Percentiles rank a stretch among this genome's conserved stretches.
These are phyloP conservation scores for Zoanthus sansibaricus DNA, from an alignment of 92 coral and sea anemone species.

Conservation along the genomic window DNA sequence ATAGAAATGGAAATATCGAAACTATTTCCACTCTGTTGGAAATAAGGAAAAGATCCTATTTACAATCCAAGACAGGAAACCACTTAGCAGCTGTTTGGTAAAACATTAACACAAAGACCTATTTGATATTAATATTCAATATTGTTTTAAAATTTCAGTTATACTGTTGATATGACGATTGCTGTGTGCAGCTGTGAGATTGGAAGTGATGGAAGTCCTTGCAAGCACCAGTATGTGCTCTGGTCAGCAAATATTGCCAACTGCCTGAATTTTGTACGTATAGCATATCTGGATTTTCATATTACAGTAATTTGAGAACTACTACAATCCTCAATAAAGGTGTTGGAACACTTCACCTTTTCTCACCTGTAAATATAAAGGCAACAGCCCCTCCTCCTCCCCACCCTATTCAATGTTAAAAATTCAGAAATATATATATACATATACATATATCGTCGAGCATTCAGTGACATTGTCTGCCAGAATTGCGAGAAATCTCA, in stretches of 20 bases:
- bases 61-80: neutral
- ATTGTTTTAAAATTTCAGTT: slow-evolving; percentile 19
- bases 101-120: neutral
- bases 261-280: slow-evolving; percentile 66
- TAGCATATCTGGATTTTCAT: slow-evolving; percentile 53
- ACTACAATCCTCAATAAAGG: neutral
- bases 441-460: no score
- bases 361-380: no score
- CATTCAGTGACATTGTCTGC: no score
- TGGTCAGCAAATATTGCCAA: slow-evolving; percentile 37
- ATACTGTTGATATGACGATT: slow-evolving; percentile 70
- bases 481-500: no score
- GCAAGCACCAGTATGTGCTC: slow-evolving; percentile 68
- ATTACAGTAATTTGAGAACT: slow-evolving; percentile 48
- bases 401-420: no score
- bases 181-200: slow-evolving; percentile 66
- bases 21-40: neutral
- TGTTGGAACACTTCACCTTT: no score
- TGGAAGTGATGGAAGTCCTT: slow-evolving; percentile 68
- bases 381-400: no score
- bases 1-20: neutral
- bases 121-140: neutral
- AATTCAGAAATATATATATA: no score
- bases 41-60: neutral
- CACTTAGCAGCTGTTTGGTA: neutral